Percentiles rank a stretch among this genome's conserved stretches.
phyloP scores from a whole-genome alignment of 2,888 invertebrate genomes.

The Heliconius sara region DNA sequence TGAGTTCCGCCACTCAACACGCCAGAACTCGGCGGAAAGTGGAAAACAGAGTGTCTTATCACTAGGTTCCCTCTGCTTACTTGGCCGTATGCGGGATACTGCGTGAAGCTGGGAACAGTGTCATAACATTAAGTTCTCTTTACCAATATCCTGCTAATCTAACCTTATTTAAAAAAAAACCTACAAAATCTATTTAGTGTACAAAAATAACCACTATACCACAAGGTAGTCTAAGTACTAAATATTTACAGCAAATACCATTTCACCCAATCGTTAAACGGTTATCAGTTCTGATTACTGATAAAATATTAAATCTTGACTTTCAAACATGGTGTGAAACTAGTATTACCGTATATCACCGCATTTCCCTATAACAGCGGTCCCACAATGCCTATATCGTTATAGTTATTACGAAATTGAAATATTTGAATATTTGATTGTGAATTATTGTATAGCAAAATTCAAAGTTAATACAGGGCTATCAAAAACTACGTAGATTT shows the following conservation, averaged over 20 bases:
- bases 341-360: slow-evolving; percentile 33
- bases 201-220: background rate
- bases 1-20: no score
- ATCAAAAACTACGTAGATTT: background rate
- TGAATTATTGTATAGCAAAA: slow-evolving; percentile 35
- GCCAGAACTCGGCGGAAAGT: no score
- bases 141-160: no score
- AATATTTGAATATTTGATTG: slow-evolving; percentile 46
- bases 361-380: slow-evolving; percentile 37
- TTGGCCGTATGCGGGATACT: no score
- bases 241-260: background rate
- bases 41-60: no score
- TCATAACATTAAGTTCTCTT: no score
- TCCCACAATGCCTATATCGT: slow-evolving; percentile 44
- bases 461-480: slow-evolving; percentile 20
- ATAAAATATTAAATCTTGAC: slow-evolving; percentile 30
- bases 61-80: no score
- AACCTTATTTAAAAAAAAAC: background rate
- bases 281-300: slow-evolving; percentile 22
- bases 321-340: slow-evolving; percentile 33
- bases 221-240: background rate
- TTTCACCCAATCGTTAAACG: slow-evolving; percentile 21
- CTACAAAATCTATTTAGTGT: background rate
- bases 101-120: no score
- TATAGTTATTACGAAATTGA: slow-evolving; percentile 43